Conservation (phyloP, 2,797 vertebrate species). For the Dendrocincla tyrannina region DNA sequence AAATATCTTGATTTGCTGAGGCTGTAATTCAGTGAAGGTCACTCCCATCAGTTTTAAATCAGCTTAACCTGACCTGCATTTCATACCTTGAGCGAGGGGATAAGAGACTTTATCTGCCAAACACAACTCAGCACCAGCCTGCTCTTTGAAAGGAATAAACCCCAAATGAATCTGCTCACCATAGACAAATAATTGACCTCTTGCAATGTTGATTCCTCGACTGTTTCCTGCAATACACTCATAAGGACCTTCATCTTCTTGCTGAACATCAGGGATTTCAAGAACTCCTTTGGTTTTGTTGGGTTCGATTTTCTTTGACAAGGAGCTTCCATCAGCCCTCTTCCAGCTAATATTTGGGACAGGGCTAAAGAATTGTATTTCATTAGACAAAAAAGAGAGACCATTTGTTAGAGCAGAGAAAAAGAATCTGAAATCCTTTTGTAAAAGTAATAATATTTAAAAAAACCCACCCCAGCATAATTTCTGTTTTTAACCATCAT, state of each 20-base stretch:
- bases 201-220: slow-evolving; percentile 68
- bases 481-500: neutral
- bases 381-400: slow-evolving; percentile 23
- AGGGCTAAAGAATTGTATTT: slow-evolving; percentile 70
- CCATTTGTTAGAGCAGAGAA: neutral
- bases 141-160: neutral
- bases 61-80: neutral
- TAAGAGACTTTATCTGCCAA: neutral
- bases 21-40: neutral
- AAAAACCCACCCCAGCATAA: neutral
- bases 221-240: slow-evolving; percentile 72
- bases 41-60: neutral
- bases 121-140: neutral
- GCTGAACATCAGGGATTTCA: slow-evolving; percentile 71
- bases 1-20: neutral
- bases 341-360: slow-evolving; percentile 77
- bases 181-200: slow-evolving; percentile 75
- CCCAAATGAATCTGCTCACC: slow-evolving; percentile 62
- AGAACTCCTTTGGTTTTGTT: slow-evolving; percentile 65
- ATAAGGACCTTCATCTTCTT: slow-evolving; percentile 76
- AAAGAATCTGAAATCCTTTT: neutral
- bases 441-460: neutral
- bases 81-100: neutral
- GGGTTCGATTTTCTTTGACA: slow-evolving; percentile 62
- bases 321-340: slow-evolving; percentile 65